Evolutionary conservation across 1,140 invertebrate species (phyloP).

Genomic region (Trichonephila clavipes): DNA sequence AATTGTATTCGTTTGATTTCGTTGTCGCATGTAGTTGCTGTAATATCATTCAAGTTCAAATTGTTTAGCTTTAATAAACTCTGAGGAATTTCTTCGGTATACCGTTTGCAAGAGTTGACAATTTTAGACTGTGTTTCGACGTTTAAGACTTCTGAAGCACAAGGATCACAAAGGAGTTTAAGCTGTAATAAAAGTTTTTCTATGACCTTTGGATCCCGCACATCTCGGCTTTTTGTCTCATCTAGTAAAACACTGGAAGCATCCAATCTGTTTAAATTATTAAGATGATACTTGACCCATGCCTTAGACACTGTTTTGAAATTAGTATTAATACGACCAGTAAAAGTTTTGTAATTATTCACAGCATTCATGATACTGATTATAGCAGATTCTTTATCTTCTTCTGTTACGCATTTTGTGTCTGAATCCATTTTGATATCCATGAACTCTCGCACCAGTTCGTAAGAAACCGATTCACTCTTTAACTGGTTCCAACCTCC

Average conservation of each 20-base stretch:
- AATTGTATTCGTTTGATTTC: no score
- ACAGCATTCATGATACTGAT: background rate
- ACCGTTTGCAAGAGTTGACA: no score
- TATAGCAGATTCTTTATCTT: background rate
- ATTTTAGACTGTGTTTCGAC: background rate
- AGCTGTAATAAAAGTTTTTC: background rate
- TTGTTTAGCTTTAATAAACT: no score
- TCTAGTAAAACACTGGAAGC: background rate
- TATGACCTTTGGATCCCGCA: background rate
- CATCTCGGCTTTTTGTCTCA: background rate
- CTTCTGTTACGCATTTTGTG: background rate
- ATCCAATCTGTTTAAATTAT: background rate
- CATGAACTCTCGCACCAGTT: background rate
- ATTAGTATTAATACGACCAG: background rate
- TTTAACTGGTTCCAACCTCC: background rate
- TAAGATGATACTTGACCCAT: background rate
- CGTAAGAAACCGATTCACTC: background rate
- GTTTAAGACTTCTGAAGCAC: background rate
- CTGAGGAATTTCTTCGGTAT: no score
- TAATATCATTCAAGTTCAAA: no score
- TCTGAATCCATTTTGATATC: background rate
- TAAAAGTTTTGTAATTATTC: background rate
- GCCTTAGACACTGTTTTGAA: background rate
- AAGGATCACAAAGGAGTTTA: background rate
- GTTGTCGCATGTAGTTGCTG: no score